Evolutionary conservation across 2,797 vertebrate genomes (phyloP).

Genomic region (Dryobates pubescens): DNA sequence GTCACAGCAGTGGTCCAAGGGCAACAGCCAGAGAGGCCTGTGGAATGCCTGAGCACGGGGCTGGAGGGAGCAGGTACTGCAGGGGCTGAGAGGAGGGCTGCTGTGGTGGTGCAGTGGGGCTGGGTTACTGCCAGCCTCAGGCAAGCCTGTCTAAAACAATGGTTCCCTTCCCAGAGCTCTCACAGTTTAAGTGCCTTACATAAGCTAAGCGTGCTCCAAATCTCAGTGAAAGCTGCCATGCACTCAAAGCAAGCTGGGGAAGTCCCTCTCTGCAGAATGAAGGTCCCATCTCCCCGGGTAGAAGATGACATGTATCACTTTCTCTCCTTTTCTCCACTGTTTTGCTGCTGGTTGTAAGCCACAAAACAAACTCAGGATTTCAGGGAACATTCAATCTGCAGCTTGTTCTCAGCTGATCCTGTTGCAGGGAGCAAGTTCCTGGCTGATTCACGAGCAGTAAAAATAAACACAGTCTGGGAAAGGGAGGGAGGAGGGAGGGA

Average conservation of each 20-base stretch:
- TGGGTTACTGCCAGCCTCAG: neutral
- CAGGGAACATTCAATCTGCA: slow-evolving; percentile 57
- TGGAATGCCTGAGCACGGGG: neutral
- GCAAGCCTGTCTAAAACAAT: fast-evolving
- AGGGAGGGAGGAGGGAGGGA: slow-evolving; percentile 58
- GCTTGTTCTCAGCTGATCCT: slow-evolving; percentile 72
- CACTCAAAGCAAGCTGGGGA: slow-evolving; percentile 5
- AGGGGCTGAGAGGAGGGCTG: neutral
- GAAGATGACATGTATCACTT: slow-evolving; percentile 27
- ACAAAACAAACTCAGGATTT: slow-evolving; percentile 59
- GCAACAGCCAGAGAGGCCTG: neutral
- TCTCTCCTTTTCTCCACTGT: slow-evolving; percentile 41
- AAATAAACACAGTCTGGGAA: slow-evolving; percentile 71
- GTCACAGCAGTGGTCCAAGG: neutral
- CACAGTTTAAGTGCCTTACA: neutral
- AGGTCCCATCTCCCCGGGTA: slow-evolving; percentile 1
- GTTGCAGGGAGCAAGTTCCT: slow-evolving; percentile 66
- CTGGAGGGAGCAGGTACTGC: neutral
- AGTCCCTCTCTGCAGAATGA: neutral
- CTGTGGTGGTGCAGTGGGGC: neutral
- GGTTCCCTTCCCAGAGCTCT: neutral
- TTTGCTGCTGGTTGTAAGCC: slow-evolving; percentile 45
- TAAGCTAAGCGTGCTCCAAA: neutral
- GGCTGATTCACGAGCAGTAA: slow-evolving; percentile 72
- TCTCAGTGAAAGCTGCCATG: slow-evolving; percentile 14